Evolutionary conservation across 1,140 invertebrate genomes (phyloP), one percentile per base, ranked within the genome.

Genomic region (Globodera ellingtonae): DNA sequence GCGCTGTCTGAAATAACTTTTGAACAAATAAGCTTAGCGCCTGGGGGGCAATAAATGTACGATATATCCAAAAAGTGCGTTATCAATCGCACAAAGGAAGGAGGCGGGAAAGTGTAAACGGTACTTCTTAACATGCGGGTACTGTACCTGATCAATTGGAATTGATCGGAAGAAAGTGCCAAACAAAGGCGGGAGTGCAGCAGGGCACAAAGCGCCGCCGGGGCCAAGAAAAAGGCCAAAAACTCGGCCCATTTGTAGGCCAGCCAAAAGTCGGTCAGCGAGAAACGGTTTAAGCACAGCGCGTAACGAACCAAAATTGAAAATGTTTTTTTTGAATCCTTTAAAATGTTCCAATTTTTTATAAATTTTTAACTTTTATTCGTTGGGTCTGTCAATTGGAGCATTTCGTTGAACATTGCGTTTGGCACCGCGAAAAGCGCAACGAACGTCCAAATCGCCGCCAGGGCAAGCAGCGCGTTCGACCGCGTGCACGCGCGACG

Each of bases 211-310:
- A 87, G 79, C 18, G 84, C 71, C 66, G 77, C 83, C 15, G 85
- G 85, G 24, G 82, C 35, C 7, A 85, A 59, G 62, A 86, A 86
- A 67, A 83, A 84, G 24, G 72, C 67, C 15, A 86, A 46, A 52
- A 85, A 87, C 75, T 86, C 85, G 3, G 80, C 69, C 82, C 76
- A 86, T 70, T 86, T 86, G 75, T 85, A 86, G 47, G 62, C 24
- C n/a, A 81, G 71, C 85, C 85, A 86, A 62, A 82, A 80, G 1
- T 35, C 73, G n/a, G 75, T 78, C 24, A 70, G 35, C 18, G 50
- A 48, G 15, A 24, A 79, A 66, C 66, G 46, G 66, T 86, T 86
- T 4, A 59, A n/a, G 66, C 74, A 87, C 72, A 74, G 52, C 10
- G 76, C 52, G 76, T n/a, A 47, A 78, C 10, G 24, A 35, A 35